phyloP scores from a whole-genome alignment of 2,888 invertebrate species.

The Alloscopus bannaensis region DNA sequence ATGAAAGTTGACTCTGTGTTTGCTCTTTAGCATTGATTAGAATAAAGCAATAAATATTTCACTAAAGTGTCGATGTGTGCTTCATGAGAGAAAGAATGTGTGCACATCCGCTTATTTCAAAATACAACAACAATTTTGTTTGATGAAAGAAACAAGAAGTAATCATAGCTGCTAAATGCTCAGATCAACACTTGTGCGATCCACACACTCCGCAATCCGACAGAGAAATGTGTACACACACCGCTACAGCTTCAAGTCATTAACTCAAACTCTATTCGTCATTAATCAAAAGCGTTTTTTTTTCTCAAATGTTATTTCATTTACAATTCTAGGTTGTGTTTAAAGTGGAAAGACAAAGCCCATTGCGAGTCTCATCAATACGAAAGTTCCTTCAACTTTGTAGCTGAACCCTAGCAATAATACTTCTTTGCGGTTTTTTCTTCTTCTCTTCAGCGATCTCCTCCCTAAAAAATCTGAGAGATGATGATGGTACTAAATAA shows the following conservation, averaged over 20 bases:
- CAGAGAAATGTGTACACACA: not conserved
- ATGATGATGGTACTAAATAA: no score
- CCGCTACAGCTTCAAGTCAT: no score
- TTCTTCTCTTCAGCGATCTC: no score
- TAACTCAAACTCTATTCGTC: no score
- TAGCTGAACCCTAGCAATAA: not conserved
- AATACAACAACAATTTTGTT: not conserved
- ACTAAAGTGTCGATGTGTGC: not conserved
- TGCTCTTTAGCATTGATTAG: no score
- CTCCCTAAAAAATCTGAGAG: no score
- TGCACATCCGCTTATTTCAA: no score
- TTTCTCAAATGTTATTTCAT: not conserved
- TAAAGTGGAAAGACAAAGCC: not conserved
- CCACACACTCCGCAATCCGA: not conserved
- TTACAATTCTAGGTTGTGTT: conserved; percentile 3
- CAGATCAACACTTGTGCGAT: not conserved
- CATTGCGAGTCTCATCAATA: not conserved
- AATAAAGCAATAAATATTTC: not conserved
- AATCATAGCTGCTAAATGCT: not conserved
- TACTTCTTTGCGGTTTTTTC: no score
- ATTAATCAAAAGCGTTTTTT: no score
- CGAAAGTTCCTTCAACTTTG: not conserved
- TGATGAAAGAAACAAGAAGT: not conserved
- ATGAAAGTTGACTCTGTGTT: no score
- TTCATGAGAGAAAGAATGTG: no score